phyloP scores from a whole-genome alignment of 1,140 invertebrate species.

The Gryllus bimaculatus region DNA sequence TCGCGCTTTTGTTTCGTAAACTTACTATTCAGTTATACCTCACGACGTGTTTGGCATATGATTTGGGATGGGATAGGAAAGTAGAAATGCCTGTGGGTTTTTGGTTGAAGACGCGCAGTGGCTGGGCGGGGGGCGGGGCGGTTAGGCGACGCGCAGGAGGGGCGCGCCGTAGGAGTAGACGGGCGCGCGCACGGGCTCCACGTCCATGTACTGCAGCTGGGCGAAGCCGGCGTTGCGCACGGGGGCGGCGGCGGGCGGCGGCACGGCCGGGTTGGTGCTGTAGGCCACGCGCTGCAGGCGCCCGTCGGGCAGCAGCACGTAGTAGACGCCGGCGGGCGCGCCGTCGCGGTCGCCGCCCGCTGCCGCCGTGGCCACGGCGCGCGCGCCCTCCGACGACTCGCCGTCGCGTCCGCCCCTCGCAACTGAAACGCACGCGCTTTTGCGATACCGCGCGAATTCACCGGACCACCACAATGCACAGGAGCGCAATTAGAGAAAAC shows the following conservation, averaged over 20 bases:
- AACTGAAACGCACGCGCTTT: no score
- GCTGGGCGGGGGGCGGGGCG: no score
- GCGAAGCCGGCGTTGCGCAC: slow-evolving; percentile 22
- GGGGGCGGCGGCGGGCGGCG: slow-evolving; percentile 10
- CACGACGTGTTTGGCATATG: no score
- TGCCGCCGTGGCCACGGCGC: background rate
- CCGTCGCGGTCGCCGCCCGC: slow-evolving; percentile 15
- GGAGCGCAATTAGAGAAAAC: no score
- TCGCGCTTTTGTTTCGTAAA: no score
- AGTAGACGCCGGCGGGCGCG: slow-evolving; percentile 21
- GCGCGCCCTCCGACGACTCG: background rate
- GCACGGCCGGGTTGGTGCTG: slow-evolving; percentile 16
- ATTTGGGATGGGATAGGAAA: no score
- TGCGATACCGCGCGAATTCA: no score
- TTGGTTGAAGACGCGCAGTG: no score
- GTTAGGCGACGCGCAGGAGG: slow-evolving; percentile 23
- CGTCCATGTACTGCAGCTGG: slow-evolving; percentile 27
- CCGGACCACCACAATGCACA: no score
- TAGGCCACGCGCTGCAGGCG: slow-evolving; percentile 24
- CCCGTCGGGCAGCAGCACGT: slow-evolving; percentile 25
- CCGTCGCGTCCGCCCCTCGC: background rate
- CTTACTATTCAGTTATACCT: no score
- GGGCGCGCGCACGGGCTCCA: slow-evolving; percentile 26
- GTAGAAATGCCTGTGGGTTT: no score
- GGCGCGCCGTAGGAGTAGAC: slow-evolving; percentile 26